Conservation (phyloP, 2,888 invertebrate genomes). For the Cephus spinipes region DNA sequence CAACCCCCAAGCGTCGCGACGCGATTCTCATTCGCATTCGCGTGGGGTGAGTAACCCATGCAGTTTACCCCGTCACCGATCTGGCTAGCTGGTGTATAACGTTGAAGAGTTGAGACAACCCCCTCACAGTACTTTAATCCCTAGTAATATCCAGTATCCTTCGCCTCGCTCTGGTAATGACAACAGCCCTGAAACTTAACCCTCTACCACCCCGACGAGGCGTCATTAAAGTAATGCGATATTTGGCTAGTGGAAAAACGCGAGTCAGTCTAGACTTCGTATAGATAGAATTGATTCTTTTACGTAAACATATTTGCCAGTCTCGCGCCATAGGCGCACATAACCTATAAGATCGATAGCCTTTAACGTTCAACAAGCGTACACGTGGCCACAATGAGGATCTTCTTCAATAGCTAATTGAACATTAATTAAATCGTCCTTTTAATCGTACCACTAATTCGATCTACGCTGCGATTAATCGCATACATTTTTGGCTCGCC, state of each 20-base stretch:
- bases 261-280: conserved; percentile 27
- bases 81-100: neutral
- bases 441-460: neutral
- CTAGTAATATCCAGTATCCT: neutral
- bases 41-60: conserved; percentile 19
- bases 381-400: neutral
- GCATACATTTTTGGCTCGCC: neutral
- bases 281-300: neutral
- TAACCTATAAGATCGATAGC: neutral
- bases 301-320: neutral
- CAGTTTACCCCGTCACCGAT: neutral
- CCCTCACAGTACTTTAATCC: neutral
- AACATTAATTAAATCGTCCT: conserved; percentile 14
- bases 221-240: conserved; percentile 36
- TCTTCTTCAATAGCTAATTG: conserved; percentile 9
- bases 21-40: conserved; percentile 11
- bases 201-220: conserved; percentile 24
- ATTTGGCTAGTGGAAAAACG: conserved; percentile 29
- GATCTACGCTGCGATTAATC: neutral
- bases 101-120: neutral
- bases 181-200: neutral
- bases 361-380: neutral
- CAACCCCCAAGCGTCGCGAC: conserved; percentile 1
- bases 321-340: neutral
- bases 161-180: neutral